A percentile compares a stretch with the other conserved stretches of the same genome.
These are phyloP conservation scores for Criorhina ranunculi DNA, from an alignment of 2,888 invertebrate genomes.

Conservation along the genomic window DNA sequence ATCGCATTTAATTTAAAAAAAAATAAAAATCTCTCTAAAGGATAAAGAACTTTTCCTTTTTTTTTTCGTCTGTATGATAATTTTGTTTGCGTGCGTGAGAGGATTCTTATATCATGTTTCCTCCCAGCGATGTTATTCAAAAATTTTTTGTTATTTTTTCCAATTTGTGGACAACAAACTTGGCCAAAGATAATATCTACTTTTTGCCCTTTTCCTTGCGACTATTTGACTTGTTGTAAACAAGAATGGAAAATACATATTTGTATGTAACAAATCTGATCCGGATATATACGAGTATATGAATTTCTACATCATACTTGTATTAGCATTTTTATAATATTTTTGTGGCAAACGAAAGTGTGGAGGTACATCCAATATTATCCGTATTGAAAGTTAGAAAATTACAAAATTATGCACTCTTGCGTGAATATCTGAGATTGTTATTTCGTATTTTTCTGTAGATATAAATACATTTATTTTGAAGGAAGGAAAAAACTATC, in stretches of 20 bases:
- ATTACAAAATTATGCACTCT: conserved; percentile 57
- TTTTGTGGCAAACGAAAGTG: background rate
- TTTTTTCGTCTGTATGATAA: conserved; percentile 44
- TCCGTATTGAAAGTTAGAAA: conserved; percentile 17
- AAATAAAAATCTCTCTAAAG: conserved; percentile 5
- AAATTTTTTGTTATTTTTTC: conserved; percentile 3
- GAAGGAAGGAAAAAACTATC: background rate
- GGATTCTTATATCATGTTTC: conserved; percentile 11
- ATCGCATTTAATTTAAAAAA: conserved; percentile 33
- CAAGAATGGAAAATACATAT: conserved; percentile 21
- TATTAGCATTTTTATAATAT: conserved; percentile 57
- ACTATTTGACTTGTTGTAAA: conserved; percentile 39
- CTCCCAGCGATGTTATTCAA: conserved; percentile 3
- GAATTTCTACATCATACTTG: conserved; percentile 16
- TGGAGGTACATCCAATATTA: conserved; percentile 9
- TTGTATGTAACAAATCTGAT: conserved; percentile 30
- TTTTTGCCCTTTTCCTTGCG: conserved; percentile 18
- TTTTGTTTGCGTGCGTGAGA: conserved; percentile 54
- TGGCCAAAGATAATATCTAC: conserved; percentile 31
- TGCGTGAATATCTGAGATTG: conserved; percentile 39
- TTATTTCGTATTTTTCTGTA: conserved; percentile 11
- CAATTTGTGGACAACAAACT: conserved; percentile 38
- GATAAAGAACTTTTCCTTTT: conserved; percentile 18
- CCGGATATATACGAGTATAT: conserved; percentile 15
- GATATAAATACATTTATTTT: background rate